phyloP scores from a whole-genome alignment of 2,888 invertebrate species.

The Scelioninae gen. 2 region DNA sequence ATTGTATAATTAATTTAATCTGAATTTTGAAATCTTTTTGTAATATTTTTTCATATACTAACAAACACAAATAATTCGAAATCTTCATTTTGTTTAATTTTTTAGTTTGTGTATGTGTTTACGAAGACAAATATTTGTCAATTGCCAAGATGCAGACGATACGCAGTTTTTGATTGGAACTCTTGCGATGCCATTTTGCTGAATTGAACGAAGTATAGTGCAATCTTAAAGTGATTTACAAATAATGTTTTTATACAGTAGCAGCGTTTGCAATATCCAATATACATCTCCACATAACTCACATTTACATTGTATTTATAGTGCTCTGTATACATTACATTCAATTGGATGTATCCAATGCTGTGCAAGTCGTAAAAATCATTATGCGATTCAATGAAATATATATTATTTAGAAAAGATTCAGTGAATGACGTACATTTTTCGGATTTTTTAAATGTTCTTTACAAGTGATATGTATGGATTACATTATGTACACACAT shows the following conservation, averaged over 20 bases:
- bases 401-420: slow-evolving; percentile 42
- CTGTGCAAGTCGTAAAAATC: slow-evolving; percentile 47
- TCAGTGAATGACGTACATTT: slow-evolving; percentile 36
- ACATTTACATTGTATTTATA: slow-evolving; percentile 59
- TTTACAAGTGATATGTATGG: slow-evolving; percentile 30
- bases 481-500: slow-evolving; percentile 41
- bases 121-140: no score
- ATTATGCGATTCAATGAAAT: slow-evolving; percentile 47
- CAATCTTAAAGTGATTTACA: slow-evolving; percentile 60
- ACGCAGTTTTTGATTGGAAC: slow-evolving; percentile 54
- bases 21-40: no score
- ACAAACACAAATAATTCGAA: no score
- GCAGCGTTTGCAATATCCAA: slow-evolving; percentile 54
- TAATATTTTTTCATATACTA: no score
- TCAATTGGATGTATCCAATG: slow-evolving; percentile 54
- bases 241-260: slow-evolving; percentile 60
- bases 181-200: slow-evolving; percentile 62
- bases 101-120: no score
- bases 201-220: slow-evolving; percentile 62
- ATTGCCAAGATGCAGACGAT: background rate
- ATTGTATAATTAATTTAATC: no score
- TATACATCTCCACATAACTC: slow-evolving; percentile 55
- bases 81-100: no score
- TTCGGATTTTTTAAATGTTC: slow-evolving; percentile 14
- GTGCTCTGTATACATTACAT: slow-evolving; percentile 55